A percentile compares a stretch with the other conserved stretches of the same genome.
phyloP scores from a whole-genome alignment of 2,888 invertebrate genomes.

The Heteropelma amictum region DNA sequence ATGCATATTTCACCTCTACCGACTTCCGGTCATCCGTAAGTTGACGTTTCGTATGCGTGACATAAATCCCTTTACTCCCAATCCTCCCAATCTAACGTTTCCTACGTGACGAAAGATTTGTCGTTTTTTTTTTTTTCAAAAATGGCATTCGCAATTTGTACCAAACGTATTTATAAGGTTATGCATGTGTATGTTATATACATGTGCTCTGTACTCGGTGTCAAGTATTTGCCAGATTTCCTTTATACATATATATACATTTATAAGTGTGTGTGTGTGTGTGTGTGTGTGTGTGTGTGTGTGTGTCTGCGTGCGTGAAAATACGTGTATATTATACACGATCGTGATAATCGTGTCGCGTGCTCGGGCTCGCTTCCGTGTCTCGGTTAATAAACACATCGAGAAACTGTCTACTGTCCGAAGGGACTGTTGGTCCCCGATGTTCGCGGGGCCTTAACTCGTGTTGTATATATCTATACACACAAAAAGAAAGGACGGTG shows the following conservation, averaged over 20 bases:
- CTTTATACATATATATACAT: not conserved
- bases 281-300: constrained; percentile 3
- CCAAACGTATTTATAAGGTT: constrained; percentile 5
- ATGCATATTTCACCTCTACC: constrained; percentile 32
- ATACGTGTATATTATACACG: constrained; percentile 49
- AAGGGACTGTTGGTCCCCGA: constrained; percentile 1
- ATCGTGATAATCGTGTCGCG: constrained; percentile 58
- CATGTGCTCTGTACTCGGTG: not conserved
- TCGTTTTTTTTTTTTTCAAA: constrained; percentile 45
- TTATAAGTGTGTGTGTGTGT: not conserved
- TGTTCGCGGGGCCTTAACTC: too few relatives aligned
- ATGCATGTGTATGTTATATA: not conserved
- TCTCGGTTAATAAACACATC: constrained; percentile 59
- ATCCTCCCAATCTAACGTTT: constrained; percentile 18
- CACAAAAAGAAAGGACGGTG: too few relatives aligned
- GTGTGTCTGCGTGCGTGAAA: constrained; percentile 1
- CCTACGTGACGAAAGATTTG: constrained; percentile 33
- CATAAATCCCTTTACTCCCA: constrained; percentile 16
- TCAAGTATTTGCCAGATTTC: not conserved
- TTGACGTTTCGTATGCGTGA: not conserved
- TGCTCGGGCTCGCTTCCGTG: constrained; percentile 56
- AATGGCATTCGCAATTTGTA: constrained; percentile 36
- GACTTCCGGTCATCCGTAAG: constrained; percentile 49
- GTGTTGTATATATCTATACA: too few relatives aligned
- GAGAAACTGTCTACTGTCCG: constrained; percentile 45